These are phyloP conservation scores for Caradrina clavipalpis DNA, from an alignment of 2,888 invertebrate species.

Conservation along the genomic window DNA sequence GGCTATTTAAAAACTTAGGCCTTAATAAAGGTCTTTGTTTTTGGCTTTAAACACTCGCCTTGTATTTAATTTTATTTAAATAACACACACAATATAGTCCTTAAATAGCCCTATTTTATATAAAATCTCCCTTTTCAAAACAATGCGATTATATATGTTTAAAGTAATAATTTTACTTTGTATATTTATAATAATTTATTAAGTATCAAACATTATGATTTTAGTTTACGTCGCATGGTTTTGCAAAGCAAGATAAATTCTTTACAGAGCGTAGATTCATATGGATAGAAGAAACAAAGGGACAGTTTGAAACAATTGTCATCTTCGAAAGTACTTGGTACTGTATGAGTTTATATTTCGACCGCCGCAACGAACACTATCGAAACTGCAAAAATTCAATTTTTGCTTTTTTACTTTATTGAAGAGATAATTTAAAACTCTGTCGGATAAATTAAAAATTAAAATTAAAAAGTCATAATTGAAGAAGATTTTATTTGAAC, in stretches of 20 bases:
- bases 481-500: no score
- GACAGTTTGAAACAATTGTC: slow-evolving; percentile 38
- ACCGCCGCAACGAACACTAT: no score
- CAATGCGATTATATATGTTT: slow-evolving; percentile 30
- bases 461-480: no score
- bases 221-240: slow-evolving; percentile 46
- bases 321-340: background rate
- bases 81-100: background rate
- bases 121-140: slow-evolving; percentile 39
- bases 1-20: slow-evolving; percentile 5
- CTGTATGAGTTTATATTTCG: no score
- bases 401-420: no score
- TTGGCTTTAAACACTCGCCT: background rate
- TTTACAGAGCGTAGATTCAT: slow-evolving; percentile 23
- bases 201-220: slow-evolving; percentile 43
- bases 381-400: no score
- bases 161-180: background rate
- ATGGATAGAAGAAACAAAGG: slow-evolving; percentile 11
- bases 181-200: slow-evolving; percentile 19
- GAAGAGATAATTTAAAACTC: no score
- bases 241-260: slow-evolving; percentile 44
- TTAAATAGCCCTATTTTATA: slow-evolving; percentile 28
- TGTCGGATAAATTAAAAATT: no score
- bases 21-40: background rate
- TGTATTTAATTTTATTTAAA: background rate